Evolutionary conservation across 1,140 invertebrate species (phyloP), one percentile per base, ranked within the genome.

Genomic region (Drosophila triauraria): DNA sequence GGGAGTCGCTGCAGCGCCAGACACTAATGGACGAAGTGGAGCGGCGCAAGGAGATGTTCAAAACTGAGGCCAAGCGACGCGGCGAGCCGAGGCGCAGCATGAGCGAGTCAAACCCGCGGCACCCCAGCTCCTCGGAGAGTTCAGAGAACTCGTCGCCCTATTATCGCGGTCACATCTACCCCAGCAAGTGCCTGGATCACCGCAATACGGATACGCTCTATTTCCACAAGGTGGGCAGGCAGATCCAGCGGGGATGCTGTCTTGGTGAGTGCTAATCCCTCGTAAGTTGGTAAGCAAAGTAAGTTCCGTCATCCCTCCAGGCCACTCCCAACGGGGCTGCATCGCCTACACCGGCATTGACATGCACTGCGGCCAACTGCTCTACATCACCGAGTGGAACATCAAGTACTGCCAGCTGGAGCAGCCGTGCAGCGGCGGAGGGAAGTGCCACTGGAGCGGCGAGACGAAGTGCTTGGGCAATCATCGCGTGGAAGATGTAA

Each of bases 371-470:
- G 96, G 96, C 1, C 95, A 96, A 84, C 80, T 96, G 65, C 93
- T 97, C 2, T 94, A 95, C 12, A 92, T 97, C 48, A 94, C 94
- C 17, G 96, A 97, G 93, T 97, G 96, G 96, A 95, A 94, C 40
- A 92, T 97, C 38, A 94, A 94, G 75, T 93, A 93, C 71, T 53
- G 82, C 7, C 91, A 92, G 23, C 35, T 93, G 15, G 92, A 93
- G 48, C 75, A 76, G 48, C 77, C 90, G 0, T 93, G 92, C 44
- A 58, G 56, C 9, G 79, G 69, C 0, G 81, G 74, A 30, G 87
- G 85, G 0, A 91, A 87, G n/a, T 92, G 91, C 15, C 82, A 86
- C 56, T 92, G 91, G 91, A 59, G 75, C 20, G 57, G 54, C 6
- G 91, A 92, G 23, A 44, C 78, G 2, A 92, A 91, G 30, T 93